A percentile compares a stretch with the other conserved stretches of the same genome.
phyloP scores from a whole-genome alignment of 2,797 vertebrate genomes.

The Aldrovandia affinis region DNA sequence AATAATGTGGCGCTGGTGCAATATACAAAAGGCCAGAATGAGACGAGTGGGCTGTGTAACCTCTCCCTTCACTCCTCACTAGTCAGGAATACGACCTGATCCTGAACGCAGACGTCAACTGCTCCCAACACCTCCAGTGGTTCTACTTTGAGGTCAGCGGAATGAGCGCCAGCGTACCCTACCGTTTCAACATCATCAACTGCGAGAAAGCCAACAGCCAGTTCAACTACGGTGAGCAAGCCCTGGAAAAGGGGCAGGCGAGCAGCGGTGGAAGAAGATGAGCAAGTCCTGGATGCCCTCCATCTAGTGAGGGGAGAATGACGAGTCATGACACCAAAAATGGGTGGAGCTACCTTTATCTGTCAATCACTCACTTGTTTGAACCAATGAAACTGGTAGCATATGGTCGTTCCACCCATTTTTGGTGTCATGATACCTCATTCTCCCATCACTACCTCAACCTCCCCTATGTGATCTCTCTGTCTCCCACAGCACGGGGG shows the following conservation, averaged over 20 bases:
- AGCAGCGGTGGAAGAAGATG: background rate
- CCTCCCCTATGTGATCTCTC: background rate
- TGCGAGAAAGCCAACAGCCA: conserved; percentile 94
- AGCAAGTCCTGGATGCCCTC: background rate
- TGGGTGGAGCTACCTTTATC: too few relatives aligned
- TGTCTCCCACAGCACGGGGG: background rate
- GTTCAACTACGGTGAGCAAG: conserved; percentile 88
- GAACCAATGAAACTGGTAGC: too few relatives aligned
- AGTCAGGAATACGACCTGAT: conserved; percentile 91
- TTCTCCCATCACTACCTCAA: too few relatives aligned
- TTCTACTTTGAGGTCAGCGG: conserved; percentile 89
- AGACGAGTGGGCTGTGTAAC: background rate
- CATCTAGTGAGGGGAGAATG: too few relatives aligned
- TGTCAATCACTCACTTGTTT: too few relatives aligned
- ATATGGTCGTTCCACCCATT: too few relatives aligned
- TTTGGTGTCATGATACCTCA: too few relatives aligned
- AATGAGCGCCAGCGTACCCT: conserved; percentile 74
- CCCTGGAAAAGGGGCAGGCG: background rate
- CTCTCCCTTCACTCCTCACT: conserved; percentile 8
- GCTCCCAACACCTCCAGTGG: conserved; percentile 84
- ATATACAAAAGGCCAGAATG: background rate
- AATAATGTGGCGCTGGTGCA: background rate
- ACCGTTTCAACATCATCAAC: conserved; percentile 93
- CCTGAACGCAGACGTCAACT: conserved; percentile 84
- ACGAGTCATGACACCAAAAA: too few relatives aligned